A percentile compares a stretch with the other conserved stretches of the same genome.
phyloP scores from a whole-genome alignment of 2,113 vertebrate species.

The Hypanus sabinus region DNA sequence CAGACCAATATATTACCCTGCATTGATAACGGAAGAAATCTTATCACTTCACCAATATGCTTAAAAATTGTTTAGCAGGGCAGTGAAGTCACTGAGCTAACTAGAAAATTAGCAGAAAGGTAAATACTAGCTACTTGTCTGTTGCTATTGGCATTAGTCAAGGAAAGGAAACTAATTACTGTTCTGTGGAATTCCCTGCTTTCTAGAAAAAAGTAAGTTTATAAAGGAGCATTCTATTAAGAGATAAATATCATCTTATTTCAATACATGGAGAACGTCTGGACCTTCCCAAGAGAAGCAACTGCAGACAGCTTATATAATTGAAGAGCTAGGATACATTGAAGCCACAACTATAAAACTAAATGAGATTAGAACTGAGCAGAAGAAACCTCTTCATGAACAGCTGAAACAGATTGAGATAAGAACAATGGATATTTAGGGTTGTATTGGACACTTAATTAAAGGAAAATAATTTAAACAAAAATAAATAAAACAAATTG shows the following conservation, averaged over 20 bases:
- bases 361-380: background rate
- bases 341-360: background rate
- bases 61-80: background rate
- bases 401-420: background rate
- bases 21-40: background rate
- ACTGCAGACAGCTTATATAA: background rate
- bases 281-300: too few species aligned
- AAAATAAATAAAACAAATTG: too few species aligned
- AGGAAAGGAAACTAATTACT: background rate
- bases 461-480: background rate
- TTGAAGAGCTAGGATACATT: background rate
- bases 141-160: background rate
- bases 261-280: background rate
- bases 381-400: background rate
- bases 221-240: background rate
- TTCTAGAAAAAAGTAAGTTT: background rate
- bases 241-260: background rate
- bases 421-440: background rate
- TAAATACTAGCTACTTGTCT: background rate
- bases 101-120: background rate
- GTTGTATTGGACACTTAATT: background rate
- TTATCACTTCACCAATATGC: background rate
- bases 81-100: background rate
- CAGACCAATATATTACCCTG: background rate
- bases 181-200: background rate